These are phyloP conservation scores for Chloroclystis v-ata DNA, from an alignment of 2,888 invertebrate species.

Conservation along the genomic window DNA sequence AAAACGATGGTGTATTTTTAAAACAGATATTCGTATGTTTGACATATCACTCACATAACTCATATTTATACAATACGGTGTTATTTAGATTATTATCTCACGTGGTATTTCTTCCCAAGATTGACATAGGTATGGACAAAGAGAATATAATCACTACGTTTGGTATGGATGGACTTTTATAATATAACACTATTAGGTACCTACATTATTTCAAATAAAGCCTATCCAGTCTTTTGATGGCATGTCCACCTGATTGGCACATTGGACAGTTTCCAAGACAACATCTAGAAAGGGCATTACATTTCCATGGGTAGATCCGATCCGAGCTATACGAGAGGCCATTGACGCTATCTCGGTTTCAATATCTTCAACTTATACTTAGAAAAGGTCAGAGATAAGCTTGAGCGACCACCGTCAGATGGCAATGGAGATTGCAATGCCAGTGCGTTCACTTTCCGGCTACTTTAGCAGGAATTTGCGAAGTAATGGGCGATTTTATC, in stretches of 20 bases:
- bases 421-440: not conserved
- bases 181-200: too few species aligned
- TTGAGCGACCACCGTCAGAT: not conserved
- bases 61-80: too few species aligned
- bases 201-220: too few species aligned
- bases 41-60: not conserved
- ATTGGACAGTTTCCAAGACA: not conserved
- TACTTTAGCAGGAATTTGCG: not conserved
- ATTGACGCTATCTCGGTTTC: conserved; percentile 2
- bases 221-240: too few species aligned
- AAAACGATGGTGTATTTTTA: not conserved
- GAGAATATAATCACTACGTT: too few species aligned
- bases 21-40: not conserved
- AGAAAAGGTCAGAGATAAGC: not conserved
- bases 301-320: not conserved
- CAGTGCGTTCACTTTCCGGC: not conserved
- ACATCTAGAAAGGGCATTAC: not conserved
- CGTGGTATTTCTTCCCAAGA: too few species aligned
- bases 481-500: too few species aligned
- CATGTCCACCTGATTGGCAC: not conserved
- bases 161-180: too few species aligned
- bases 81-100: too few species aligned
- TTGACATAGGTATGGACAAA: too few species aligned
- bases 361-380: not conserved
- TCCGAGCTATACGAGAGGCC: not conserved